phyloP scores from a whole-genome alignment of 2,113 vertebrate species.

The Nibea coibor region DNA sequence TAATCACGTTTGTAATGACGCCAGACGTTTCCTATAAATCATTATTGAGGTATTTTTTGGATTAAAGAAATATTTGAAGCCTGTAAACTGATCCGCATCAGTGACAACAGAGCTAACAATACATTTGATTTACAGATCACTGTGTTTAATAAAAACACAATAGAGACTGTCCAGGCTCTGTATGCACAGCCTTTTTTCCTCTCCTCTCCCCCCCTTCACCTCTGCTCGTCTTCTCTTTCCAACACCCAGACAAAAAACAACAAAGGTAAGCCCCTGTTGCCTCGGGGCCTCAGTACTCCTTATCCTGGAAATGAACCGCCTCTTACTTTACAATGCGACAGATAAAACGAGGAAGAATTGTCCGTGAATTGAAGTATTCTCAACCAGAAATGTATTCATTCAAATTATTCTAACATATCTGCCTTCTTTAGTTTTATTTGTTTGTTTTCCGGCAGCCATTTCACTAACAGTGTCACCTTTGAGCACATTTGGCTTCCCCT shows the following conservation, averaged over 20 bases:
- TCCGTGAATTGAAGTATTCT: background rate
- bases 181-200: conserved; percentile 1
- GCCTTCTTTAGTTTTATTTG: background rate
- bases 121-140: conserved; percentile 56
- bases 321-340: background rate
- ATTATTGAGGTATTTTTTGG: conserved; percentile 38
- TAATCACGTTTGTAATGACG: conserved; percentile 52
- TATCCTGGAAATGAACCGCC: conserved; percentile 40
- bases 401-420: background rate
- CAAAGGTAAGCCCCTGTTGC: conserved; percentile 52
- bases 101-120: conserved; percentile 28
- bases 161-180: conserved; percentile 10
- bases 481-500: conserved; percentile 16
- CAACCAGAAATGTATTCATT: background rate
- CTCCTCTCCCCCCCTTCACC: background rate
- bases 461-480: conserved; percentile 9
- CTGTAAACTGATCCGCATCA: conserved; percentile 58
- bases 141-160: conserved; percentile 55
- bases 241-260: conserved; percentile 50
- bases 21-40: conserved; percentile 48
- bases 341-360: background rate
- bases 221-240: conserved; percentile 37
- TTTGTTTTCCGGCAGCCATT: conserved; percentile 14
- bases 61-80: conserved; percentile 41
- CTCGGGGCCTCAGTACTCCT: conserved; percentile 25